Base-by-base conservation (phyloP, 2,888 invertebrate species). In the Phyllotreta cruciferae region DNA sequence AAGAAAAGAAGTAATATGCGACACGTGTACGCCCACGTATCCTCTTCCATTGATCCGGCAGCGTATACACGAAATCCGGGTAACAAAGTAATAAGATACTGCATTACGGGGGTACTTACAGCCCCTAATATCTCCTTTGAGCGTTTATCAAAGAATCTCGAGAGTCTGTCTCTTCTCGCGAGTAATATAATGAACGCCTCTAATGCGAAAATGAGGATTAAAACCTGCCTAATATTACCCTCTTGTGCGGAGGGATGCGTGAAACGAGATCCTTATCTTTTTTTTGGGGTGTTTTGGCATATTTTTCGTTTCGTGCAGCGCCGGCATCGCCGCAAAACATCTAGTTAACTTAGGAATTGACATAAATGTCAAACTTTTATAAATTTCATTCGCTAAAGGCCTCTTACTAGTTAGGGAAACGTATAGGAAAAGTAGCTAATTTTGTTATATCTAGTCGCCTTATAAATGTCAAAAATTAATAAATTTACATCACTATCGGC, bases 91-190 rank as follows among this genome's bases (percentile, higher is more conserved):
- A 75, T 71, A 73, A 72, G 75, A 75, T 73, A 70, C 73, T 38
- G 50, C 58, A 71, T 72, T 73, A 70, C 70, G 69, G 66, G n/a
- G 65, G 58, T 70, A 72, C 73, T 71, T 71, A 70, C 64, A 1
- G 63, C 67, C 72, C 72, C 72, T 74, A 73, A 73, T 72, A 73
- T 71, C 68, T 73, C 70, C 71, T 75, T 75, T 73, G 73, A 74
- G 68, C 71, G 64, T 71, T 71, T 73, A 75, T 75, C 74, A 75
- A 73, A 73, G 74, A 73, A 74, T 74, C 73, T 74, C 72, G 45
- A 66, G 65, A 62, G 39, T 50, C 57, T n/a, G n/a, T 57, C 71
- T 71, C 24, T 24, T 52, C 52, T 73, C 70, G 71, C 66, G 64
- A 63, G 67, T 60, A 69, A 67, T 71, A 71, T 74, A 74, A 74